phyloP scores from a whole-genome alignment of 2,113 vertebrate species.

The Cephalopholis sonnerati region DNA sequence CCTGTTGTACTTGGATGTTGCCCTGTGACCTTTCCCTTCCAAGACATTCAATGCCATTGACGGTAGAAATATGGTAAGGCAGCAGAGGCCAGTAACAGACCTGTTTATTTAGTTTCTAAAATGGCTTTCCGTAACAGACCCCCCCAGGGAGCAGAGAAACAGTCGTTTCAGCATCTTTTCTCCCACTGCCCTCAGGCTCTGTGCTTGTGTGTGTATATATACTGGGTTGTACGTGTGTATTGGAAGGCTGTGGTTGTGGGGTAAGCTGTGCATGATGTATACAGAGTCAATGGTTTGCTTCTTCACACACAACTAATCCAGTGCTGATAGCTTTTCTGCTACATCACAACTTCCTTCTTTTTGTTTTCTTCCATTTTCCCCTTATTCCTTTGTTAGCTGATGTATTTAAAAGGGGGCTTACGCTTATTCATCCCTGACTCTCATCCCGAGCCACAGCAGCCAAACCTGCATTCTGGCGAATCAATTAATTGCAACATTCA shows the following conservation, averaged over 20 bases:
- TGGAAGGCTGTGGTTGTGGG: background rate
- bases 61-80: constrained; percentile 52
- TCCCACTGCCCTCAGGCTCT: constrained; percentile 40
- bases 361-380: background rate
- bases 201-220: constrained; percentile 29
- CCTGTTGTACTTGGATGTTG: constrained; percentile 40
- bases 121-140: constrained; percentile 67
- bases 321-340: constrained; percentile 32
- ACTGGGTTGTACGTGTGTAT: constrained; percentile 26
- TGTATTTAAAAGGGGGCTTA: background rate
- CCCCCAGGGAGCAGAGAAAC: constrained; percentile 68
- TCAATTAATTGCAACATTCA: constrained; percentile 83
- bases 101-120: constrained; percentile 79
- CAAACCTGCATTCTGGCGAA: constrained; percentile 73
- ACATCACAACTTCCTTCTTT: constrained; percentile 5
- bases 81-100: constrained; percentile 71
- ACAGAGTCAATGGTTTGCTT: constrained; percentile 34
- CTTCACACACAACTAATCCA: constrained; percentile 48
- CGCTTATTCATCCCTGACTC: constrained; percentile 15
- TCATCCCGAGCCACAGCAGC: constrained; percentile 45
- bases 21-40: constrained; percentile 51
- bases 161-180: constrained; percentile 72
- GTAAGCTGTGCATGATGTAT: constrained; percentile 16
- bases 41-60: constrained; percentile 48
- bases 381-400: constrained; percentile 12